phyloP scores from a whole-genome alignment of 2,888 invertebrate genomes.

The Cephalotes varians region DNA sequence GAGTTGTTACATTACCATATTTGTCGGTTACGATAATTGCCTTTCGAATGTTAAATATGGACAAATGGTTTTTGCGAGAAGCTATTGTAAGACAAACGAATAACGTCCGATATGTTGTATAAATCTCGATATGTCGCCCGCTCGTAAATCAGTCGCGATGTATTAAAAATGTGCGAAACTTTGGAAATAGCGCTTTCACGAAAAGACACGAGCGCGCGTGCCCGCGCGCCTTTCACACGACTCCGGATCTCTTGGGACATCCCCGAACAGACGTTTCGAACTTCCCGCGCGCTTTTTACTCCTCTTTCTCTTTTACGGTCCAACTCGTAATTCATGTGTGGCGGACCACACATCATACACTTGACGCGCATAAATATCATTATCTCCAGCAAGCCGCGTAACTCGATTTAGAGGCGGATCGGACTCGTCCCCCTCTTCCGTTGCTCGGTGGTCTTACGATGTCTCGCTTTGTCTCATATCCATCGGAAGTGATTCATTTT shows the following conservation, averaged over 20 bases:
- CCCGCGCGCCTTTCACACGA: conserved; percentile 31
- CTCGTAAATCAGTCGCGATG: conserved; percentile 35
- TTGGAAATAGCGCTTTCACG: conserved; percentile 42
- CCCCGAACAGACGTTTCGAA: conserved; percentile 54
- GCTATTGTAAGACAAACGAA: not conserved
- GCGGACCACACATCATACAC: conserved; percentile 74
- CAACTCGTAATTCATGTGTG: conserved; percentile 70
- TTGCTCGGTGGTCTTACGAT: not conserved
- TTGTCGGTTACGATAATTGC: not conserved
- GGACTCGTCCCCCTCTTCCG: conserved; percentile 44
- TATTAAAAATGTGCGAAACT: conserved; percentile 49
- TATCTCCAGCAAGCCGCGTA: conserved; percentile 78
- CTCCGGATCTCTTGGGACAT: conserved; percentile 62
- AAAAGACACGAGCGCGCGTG: conserved; percentile 22
- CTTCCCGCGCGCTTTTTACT: conserved; percentile 61
- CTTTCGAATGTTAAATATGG: not conserved
- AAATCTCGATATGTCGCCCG: conserved; percentile 21
- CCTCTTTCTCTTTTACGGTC: conserved; percentile 42
- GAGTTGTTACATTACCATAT: not conserved
- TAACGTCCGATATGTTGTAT: not conserved
- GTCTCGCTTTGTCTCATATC: conserved; percentile 7
- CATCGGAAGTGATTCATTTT: conserved; percentile 25
- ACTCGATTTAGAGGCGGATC: conserved; percentile 75
- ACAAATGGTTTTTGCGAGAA: not conserved
- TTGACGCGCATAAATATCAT: conserved; percentile 80